Evolutionary conservation across 2,888 invertebrate species (phyloP).

Genomic region (Pristionchus mayeri): DNA sequence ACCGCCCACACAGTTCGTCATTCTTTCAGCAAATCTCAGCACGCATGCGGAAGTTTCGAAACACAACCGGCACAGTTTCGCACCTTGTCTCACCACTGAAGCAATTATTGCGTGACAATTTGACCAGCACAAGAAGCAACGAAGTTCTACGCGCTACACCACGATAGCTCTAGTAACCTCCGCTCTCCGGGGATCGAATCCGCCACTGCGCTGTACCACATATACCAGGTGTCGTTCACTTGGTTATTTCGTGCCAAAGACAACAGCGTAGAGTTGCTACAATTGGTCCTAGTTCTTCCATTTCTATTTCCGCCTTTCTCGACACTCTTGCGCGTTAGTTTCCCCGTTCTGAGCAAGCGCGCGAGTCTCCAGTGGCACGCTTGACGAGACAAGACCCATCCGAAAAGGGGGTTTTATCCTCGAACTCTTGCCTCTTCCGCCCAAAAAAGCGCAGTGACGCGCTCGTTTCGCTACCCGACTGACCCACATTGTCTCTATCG

Average conservation of each 20-base stretch:
- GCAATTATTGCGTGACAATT: too few species aligned
- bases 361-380: conserved; percentile 4
- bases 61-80: too few species aligned
- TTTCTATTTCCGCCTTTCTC: background rate
- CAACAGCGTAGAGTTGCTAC: conserved; percentile 9
- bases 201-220: conserved; percentile 37
- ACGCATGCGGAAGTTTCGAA: too few species aligned
- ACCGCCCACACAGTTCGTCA: too few species aligned
- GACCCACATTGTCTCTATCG: conserved; percentile 42
- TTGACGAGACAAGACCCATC: conserved; percentile 1
- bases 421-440: background rate
- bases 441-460: conserved; percentile 25
- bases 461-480: background rate
- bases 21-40: too few species aligned
- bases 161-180: conserved; percentile 2
- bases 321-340: background rate
- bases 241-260: background rate
- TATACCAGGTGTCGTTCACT: conserved; percentile 47
- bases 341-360: background rate
- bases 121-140: too few species aligned
- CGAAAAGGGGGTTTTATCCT: background rate
- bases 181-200: conserved; percentile 31
- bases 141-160: too few species aligned
- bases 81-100: too few species aligned
- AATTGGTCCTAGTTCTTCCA: background rate